phyloP scores from a whole-genome alignment of 1,140 invertebrate genomes.

The Drosophila pseudoananassae region DNA sequence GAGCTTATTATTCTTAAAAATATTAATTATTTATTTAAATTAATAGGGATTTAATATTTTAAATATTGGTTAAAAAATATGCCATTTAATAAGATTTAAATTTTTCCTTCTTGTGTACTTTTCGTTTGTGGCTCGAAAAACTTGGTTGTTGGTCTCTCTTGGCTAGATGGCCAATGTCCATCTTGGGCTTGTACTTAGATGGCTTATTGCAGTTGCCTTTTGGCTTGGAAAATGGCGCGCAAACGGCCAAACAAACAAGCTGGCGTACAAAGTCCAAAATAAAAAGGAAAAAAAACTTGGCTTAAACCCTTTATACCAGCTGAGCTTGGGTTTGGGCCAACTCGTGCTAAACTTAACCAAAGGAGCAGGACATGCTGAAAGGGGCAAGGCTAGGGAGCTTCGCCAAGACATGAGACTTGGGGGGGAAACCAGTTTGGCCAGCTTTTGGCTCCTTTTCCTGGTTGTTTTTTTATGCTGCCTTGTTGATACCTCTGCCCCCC shows the following conservation, averaged over 20 bases:
- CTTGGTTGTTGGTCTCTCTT: neutral
- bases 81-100: no score
- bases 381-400: neutral
- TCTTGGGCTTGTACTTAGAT: conserved; percentile 31
- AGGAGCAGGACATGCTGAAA: conserved; percentile 11
- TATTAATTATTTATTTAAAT: no score
- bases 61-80: no score
- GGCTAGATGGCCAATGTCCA: conserved; percentile 31
- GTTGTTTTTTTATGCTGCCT: conserved; percentile 26
- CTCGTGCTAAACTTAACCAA: conserved; percentile 71
- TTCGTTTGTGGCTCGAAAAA: conserved; percentile 14
- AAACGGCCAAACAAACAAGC: conserved; percentile 25
- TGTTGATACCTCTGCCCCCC: no score
- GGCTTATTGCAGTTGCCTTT: conserved; percentile 12
- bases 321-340: conserved; percentile 37
- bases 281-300: neutral
- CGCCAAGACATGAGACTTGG: neutral
- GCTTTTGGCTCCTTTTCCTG: conserved; percentile 60
- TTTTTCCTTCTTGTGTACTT: neutral
- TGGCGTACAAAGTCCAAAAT: conserved; percentile 57
- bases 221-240: conserved; percentile 51
- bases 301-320: conserved; percentile 25
- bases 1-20: no score
- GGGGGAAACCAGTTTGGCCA: conserved; percentile 28
- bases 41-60: no score